Evolutionary conservation across 1,140 invertebrate genomes (phyloP).

Genomic region (Drosophila pseudoananassae): DNA sequence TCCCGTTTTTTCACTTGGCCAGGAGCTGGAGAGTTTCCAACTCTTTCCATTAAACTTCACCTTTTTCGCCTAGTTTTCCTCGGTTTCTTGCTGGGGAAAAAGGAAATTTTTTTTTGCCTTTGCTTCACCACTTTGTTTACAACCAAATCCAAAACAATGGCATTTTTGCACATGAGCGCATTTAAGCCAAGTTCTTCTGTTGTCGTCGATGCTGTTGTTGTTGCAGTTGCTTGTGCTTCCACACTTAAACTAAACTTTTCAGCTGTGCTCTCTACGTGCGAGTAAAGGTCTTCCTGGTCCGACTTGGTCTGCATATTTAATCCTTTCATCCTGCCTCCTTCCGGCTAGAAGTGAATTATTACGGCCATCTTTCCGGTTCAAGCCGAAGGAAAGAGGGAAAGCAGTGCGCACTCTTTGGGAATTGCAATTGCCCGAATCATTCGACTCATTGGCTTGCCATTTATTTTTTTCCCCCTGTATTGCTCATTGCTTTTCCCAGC

Average conservation of each 20-base stretch:
- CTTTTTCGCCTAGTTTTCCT: slow-evolving; percentile 58
- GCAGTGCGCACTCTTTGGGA: slow-evolving; percentile 31
- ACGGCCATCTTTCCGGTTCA: slow-evolving; percentile 53
- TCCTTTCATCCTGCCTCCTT: slow-evolving; percentile 30
- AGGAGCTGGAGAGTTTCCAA: slow-evolving; percentile 20
- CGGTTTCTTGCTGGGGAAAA: not conserved
- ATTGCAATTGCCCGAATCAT: slow-evolving; percentile 74
- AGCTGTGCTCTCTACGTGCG: slow-evolving; percentile 35
- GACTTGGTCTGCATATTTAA: slow-evolving; percentile 72
- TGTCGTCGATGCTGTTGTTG: slow-evolving; percentile 21
- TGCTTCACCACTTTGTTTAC: slow-evolving; percentile 69
- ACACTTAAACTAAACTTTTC: slow-evolving; percentile 51
- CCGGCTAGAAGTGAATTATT: slow-evolving; percentile 70
- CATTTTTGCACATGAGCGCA: slow-evolving; percentile 76
- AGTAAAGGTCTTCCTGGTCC: slow-evolving; percentile 48
- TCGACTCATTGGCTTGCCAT: slow-evolving; percentile 68
- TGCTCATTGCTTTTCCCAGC: slow-evolving; percentile 4
- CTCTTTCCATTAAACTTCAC: slow-evolving; percentile 32
- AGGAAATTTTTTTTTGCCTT: slow-evolving; percentile 30
- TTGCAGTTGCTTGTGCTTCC: slow-evolving; percentile 6
- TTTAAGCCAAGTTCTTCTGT: slow-evolving; percentile 52
- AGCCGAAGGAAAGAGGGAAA: slow-evolving; percentile 6
- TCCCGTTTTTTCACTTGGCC: slow-evolving; percentile 7
- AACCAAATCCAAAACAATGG: slow-evolving; percentile 74
- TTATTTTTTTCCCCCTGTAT: slow-evolving; percentile 4